Conservation (phyloP, 2,797 vertebrate genomes). For the Ciconia nigra region DNA sequence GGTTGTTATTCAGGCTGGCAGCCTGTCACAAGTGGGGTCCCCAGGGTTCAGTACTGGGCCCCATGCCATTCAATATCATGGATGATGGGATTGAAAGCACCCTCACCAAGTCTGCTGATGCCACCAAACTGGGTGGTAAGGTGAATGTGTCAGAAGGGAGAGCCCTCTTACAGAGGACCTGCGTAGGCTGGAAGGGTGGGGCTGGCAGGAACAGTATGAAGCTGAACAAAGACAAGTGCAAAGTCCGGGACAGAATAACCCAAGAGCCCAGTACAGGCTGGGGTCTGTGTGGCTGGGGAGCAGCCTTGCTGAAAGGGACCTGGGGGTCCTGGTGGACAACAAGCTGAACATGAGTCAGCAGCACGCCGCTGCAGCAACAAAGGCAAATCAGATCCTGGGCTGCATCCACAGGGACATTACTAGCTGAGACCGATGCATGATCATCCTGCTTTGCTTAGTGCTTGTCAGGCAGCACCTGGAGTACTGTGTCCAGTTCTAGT, state of each 20-base stretch:
- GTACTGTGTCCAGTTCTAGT: not conserved
- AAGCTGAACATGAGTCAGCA: not conserved
- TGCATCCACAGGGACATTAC: not conserved
- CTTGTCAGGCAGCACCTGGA: not conserved
- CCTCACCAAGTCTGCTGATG: not conserved
- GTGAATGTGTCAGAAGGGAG: not conserved
- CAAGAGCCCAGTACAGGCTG: not conserved
- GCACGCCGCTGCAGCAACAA: not conserved
- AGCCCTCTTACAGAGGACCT: not conserved
- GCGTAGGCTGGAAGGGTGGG: not conserved
- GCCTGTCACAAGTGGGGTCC: not conserved
- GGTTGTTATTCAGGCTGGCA: not conserved
- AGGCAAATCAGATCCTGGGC: not conserved
- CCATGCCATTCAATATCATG: fast-evolving
- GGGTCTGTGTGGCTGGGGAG: not conserved
- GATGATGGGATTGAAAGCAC: not conserved
- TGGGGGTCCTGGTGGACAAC: not conserved
- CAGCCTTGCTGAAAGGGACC: not conserved
- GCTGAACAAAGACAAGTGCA: not conserved
- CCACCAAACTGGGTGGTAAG: not conserved
- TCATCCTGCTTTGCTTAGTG: fast-evolving
- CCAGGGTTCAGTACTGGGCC: too few species aligned
- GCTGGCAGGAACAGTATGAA: not conserved
- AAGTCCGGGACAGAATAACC: not conserved
- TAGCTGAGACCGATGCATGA: not conserved